Evolutionary conservation across 1,140 invertebrate species (phyloP), one percentile per base, ranked within the genome.

Genomic region (Drosophila malerkotliana): DNA sequence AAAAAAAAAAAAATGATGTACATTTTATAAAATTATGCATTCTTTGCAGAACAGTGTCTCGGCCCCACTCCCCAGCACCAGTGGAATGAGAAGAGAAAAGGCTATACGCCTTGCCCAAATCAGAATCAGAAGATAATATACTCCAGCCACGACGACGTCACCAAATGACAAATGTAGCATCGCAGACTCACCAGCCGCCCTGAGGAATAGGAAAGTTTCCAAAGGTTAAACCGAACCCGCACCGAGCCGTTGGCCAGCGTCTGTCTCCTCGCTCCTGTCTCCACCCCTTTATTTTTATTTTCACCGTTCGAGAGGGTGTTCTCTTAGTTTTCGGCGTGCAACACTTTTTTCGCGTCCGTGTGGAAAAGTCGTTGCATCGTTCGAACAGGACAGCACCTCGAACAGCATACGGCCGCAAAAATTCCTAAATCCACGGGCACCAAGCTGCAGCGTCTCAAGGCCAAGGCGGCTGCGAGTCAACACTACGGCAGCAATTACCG

Each of bases 391-490:
- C 77, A 78, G 51, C 79, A 83, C 75, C 69, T 83, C 63, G 75
- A 82, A 51, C 61, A 74, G 56, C 45, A 85, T 45, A 85, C 74
- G 78, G 81, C 81, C 81, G 78, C 62, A 80, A 85, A 90, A 85
- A 91, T 91, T 91, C 89, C 89, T 37, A 91, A 91, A 63, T 77
- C 89, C 79, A 72, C 75, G 79, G 81, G 78, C 75, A 85, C 84
- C 49, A 91, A 89, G 73, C 81, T 91, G 74, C 89, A 91, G 72
- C 90, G 90, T 80, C 89, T 91, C 53, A 91, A 91, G 75, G 89
- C 89, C 79, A 91, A 91, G 76, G 89, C 87, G 75, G 83, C 89
- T 79, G 89, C 83, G 62, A 85, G 78, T 80, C 80, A 90, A 79
- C 87, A 71, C 47, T 84, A 77, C 79, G 83, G 76, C 66, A 66